Conservation (phyloP, 2,113 vertebrate species). For the Melanocharis versteri region DNA sequence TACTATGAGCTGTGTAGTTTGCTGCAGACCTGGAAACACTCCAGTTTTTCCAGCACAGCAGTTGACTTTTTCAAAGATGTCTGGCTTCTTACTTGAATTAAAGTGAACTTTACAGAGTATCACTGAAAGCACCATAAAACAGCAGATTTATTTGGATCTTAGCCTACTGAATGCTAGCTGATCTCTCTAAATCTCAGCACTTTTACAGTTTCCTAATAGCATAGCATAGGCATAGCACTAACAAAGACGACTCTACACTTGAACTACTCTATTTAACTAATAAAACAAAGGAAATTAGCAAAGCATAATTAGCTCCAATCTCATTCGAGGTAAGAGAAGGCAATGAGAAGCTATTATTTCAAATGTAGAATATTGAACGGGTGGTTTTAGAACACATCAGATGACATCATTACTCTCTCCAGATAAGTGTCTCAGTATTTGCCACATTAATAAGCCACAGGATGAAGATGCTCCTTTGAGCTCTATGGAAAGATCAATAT, state of each 20-base stretch:
- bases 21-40: neutral
- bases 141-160: neutral
- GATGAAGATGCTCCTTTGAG: slow-evolving; percentile 68
- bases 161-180: neutral
- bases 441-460: slow-evolving; percentile 63
- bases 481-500: slow-evolving; percentile 72
- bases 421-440: slow-evolving; percentile 63
- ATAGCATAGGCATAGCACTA: neutral
- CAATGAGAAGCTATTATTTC: slow-evolving; percentile 52
- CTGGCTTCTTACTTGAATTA: neutral
- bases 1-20: neutral
- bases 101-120: neutral
- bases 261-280: slow-evolving; percentile 16
- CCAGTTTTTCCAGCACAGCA: neutral
- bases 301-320: slow-evolving; percentile 15
- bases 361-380: slow-evolving; percentile 48
- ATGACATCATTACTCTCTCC: slow-evolving; percentile 71
- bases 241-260: neutral
- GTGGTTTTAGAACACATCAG: slow-evolving; percentile 54
- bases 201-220: neutral
- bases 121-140: neutral
- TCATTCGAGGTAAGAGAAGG: slow-evolving; percentile 1
- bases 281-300: slow-evolving; percentile 30
- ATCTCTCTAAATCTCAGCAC: neutral
- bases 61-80: neutral